phyloP scores from a whole-genome alignment of 2,797 vertebrate species.

The Sus cebifrons region DNA sequence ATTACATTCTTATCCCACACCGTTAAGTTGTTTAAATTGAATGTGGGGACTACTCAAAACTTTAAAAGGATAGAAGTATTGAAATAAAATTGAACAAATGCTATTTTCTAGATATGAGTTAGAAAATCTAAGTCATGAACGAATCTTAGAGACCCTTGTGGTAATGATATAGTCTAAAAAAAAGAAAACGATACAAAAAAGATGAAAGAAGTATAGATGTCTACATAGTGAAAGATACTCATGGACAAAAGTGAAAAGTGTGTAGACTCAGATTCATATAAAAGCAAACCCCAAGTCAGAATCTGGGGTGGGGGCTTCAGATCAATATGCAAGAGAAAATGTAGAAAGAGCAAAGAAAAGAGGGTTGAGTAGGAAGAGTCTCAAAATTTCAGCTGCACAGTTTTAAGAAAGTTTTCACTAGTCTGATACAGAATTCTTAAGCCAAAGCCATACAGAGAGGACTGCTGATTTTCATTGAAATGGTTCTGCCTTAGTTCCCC shows the following conservation, averaged over 20 bases:
- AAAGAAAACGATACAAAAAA: background rate
- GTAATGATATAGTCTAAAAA: background rate
- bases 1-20: background rate
- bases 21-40: background rate
- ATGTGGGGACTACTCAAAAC: background rate
- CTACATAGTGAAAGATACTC: background rate
- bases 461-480: rapidly evolving
- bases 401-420: background rate
- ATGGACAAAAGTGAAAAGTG: background rate
- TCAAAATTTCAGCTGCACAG: background rate
- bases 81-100: background rate
- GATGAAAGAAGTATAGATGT: background rate
- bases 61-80: background rate
- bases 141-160: background rate
- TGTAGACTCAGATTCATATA: background rate
- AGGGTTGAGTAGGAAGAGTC: background rate
- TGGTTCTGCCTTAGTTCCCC: background rate
- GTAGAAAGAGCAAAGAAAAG: background rate
- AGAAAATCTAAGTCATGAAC: background rate
- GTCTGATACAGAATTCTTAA: background rate
- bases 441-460: background rate
- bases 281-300: background rate
- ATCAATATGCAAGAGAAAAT: background rate
- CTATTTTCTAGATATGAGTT: background rate
- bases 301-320: background rate